phyloP scores from a whole-genome alignment of 2,113 vertebrate genomes.

The Mola mola region DNA sequence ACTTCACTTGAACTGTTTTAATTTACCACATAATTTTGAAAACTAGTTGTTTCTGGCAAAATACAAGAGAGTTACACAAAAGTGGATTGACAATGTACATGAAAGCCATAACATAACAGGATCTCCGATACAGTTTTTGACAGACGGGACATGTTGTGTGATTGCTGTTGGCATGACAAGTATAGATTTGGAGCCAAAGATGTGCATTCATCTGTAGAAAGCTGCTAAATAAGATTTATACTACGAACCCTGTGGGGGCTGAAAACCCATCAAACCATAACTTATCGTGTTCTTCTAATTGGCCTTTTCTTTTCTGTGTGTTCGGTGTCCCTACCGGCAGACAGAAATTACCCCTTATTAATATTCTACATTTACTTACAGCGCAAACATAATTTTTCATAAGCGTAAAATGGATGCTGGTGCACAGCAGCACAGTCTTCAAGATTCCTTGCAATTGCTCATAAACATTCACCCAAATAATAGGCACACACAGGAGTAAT shows the following conservation, averaged over 20 bases:
- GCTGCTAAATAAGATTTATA: conserved; percentile 61
- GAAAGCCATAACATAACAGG: conserved; percentile 6
- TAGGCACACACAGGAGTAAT: too few species aligned
- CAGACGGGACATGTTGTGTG: conserved; percentile 28
- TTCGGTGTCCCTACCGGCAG: conserved; percentile 46
- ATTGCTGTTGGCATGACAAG: conserved; percentile 13
- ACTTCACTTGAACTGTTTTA: conserved; percentile 18
- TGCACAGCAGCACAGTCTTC: conserved; percentile 5
- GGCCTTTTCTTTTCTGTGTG: conserved; percentile 42
- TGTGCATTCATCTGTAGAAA: conserved; percentile 34
- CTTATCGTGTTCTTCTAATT: conserved; percentile 73
- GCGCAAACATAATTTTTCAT: conserved; percentile 39
- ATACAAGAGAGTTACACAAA: conserved; percentile 11
- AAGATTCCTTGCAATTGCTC: conserved; percentile 21
- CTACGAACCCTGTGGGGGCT: conserved; percentile 46
- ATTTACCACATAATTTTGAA: conserved; percentile 23
- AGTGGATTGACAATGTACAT: conserved; percentile 16
- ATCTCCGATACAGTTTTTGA: background rate
- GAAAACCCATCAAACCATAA: conserved; percentile 71
- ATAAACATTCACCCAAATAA: conserved; percentile 36
- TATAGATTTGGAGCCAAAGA: conserved; percentile 47
- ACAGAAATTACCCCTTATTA: conserved; percentile 56
- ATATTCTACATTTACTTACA: conserved; percentile 52
- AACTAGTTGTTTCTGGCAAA: conserved; percentile 14
- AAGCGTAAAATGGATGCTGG: conserved; percentile 40